phyloP scores from a whole-genome alignment of 1,140 invertebrate genomes.

The Penaeus vannamei region DNA sequence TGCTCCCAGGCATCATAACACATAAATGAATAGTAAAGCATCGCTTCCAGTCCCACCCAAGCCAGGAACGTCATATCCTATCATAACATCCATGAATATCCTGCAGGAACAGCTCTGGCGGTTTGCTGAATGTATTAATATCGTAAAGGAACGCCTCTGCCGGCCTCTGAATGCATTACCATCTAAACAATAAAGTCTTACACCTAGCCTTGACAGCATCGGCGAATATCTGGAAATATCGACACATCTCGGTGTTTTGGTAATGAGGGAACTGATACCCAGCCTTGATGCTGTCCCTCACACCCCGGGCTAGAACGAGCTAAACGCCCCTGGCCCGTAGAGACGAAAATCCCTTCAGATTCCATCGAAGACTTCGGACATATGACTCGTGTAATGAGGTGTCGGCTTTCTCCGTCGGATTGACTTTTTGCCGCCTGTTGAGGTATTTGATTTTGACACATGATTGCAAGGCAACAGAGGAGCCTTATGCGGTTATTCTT shows the following conservation, averaged over 20 bases:
- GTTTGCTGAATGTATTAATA: constrained; percentile 47
- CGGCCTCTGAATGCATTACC: constrained; percentile 52
- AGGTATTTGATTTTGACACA: constrained; percentile 54
- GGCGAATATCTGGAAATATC: constrained; percentile 51
- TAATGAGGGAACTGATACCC: constrained; percentile 54
- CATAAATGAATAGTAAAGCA: background rate
- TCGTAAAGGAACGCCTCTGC: constrained; percentile 46
- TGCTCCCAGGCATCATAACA: background rate
- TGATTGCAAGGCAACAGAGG: constrained; percentile 26
- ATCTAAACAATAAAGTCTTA: constrained; percentile 61
- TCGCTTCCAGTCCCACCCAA: background rate
- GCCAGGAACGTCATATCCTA: background rate
- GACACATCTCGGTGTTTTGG: constrained; percentile 53
- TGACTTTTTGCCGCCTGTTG: constrained; percentile 2
- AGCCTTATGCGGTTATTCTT: background rate
- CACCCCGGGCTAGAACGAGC: background rate
- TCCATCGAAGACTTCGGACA: background rate
- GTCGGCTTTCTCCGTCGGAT: background rate
- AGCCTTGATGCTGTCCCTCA: constrained; percentile 34
- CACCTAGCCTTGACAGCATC: constrained; percentile 51
- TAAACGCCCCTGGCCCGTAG: background rate
- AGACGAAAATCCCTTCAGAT: constrained; percentile 3
- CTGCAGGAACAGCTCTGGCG: constrained; percentile 15
- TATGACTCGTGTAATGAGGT: background rate
- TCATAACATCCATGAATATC: constrained; percentile 50